Evolutionary conservation across 2,113 vertebrate genomes (phyloP).

Genomic region (Sarotherodon lohbergeri): DNA sequence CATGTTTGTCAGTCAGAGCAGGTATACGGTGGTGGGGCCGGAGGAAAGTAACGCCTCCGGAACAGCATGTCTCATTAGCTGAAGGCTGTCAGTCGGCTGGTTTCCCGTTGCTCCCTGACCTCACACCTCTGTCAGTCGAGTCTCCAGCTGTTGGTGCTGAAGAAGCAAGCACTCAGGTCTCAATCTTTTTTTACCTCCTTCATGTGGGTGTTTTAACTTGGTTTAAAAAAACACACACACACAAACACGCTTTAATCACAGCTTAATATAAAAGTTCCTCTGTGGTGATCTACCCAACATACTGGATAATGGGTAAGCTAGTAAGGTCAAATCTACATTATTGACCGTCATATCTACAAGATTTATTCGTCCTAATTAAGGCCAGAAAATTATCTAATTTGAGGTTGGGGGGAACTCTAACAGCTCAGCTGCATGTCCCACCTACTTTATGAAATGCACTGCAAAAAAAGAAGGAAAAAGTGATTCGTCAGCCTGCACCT

Average conservation of each 20-base stretch:
- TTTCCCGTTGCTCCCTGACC: conserved; percentile 26
- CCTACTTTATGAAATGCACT: neutral
- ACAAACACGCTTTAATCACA: neutral
- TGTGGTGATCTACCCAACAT: neutral
- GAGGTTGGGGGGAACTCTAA: neutral
- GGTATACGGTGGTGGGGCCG: neutral
- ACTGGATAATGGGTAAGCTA: neutral
- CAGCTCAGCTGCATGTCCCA: neutral
- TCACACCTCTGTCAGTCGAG: conserved; percentile 1
- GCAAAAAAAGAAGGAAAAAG: neutral
- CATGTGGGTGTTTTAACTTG: neutral
- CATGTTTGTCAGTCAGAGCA: neutral
- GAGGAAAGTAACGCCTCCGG: neutral
- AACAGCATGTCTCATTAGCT: conserved; percentile 46
- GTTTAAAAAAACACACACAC: neutral
- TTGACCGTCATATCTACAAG: neutral
- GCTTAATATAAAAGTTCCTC: neutral
- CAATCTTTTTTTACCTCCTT: neutral
- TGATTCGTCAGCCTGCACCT: neutral
- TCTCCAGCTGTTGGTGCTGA: neutral
- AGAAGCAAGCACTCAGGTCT: neutral
- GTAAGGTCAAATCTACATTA: neutral
- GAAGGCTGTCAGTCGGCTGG: conserved; percentile 22
- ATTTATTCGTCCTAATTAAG: neutral
- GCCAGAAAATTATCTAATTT: neutral